These are phyloP conservation scores for Meteorus sp. DNA, from an alignment of 1,140 invertebrate genomes.

Conservation along the genomic window DNA sequence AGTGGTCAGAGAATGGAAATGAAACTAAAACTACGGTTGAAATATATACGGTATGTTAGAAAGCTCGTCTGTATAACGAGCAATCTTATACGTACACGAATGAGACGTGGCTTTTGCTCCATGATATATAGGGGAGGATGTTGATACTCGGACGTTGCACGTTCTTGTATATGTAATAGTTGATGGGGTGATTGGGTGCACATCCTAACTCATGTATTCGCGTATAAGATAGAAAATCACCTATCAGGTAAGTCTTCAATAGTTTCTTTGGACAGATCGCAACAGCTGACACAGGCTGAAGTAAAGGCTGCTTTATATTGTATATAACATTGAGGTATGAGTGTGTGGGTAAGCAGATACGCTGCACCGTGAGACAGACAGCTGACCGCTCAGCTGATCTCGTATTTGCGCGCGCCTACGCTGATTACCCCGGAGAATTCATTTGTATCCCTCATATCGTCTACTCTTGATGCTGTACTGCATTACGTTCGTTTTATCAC, in stretches of 20 bases:
- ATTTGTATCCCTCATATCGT: constrained; percentile 13
- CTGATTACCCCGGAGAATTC: constrained; percentile 32
- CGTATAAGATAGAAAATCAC: too few species aligned
- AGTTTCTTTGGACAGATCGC: not conserved
- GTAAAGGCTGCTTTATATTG: too few species aligned
- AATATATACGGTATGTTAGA: not conserved
- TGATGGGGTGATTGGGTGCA: too few species aligned
- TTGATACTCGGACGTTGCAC: too few species aligned
- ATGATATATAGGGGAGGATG: too few species aligned
- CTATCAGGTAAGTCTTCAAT: not conserved
- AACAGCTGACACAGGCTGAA: not conserved
- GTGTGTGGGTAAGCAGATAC: too few species aligned
- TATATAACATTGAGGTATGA: too few species aligned
- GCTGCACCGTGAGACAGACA: constrained; percentile 6
- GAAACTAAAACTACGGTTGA: not conserved
- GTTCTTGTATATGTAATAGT: too few species aligned
- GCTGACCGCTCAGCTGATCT: constrained; percentile 24
- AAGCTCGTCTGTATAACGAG: not conserved
- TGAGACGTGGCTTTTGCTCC: too few species aligned
- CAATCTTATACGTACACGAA: too few species aligned
- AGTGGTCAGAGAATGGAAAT: not conserved
- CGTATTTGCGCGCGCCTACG: constrained; percentile 1
- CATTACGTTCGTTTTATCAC: constrained; percentile 8
- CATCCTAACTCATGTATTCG: too few species aligned
- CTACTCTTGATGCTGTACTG: too few species aligned